Percentiles rank a stretch among this genome's conserved stretches.
These are phyloP conservation scores for Sebastes variabilis DNA, from an alignment of 2,797 vertebrate species.

Conservation along the genomic window DNA sequence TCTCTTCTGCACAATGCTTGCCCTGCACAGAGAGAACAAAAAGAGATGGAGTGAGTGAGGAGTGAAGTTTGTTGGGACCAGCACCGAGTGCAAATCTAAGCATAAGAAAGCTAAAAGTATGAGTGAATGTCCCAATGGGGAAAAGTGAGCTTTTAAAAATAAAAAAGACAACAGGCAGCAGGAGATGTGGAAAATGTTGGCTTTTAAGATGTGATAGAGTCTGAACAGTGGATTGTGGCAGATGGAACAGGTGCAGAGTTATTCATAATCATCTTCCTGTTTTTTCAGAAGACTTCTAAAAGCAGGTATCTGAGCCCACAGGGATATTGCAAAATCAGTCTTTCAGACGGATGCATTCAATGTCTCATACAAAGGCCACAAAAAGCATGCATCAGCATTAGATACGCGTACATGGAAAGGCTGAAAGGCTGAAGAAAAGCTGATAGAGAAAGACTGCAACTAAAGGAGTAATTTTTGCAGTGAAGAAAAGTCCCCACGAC, in stretches of 20 bases:
- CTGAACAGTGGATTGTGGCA: slow-evolving; percentile 15
- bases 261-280: slow-evolving; percentile 33
- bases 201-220: slow-evolving; percentile 14
- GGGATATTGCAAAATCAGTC: slow-evolving; percentile 10
- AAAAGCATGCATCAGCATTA: slow-evolving; percentile 30
- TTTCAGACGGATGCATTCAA: slow-evolving; percentile 21
- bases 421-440: neutral
- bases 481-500: neutral
- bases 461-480: neutral
- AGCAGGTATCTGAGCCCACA: slow-evolving; percentile 26
- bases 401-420: neutral
- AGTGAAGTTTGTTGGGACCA: neutral
- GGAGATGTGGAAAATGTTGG: neutral
- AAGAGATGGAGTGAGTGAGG: slow-evolving; percentile 30
- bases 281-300: slow-evolving; percentile 14
- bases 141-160: slow-evolving; percentile 1
- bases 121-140: neutral
- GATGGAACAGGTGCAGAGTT: slow-evolving; percentile 33
- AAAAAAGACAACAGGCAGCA: neutral
- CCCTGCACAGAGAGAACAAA: slow-evolving; percentile 79
- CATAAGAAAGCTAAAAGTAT: neutral
- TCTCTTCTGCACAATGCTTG: slow-evolving; percentile 95
- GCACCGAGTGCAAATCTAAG: neutral
- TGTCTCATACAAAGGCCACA: slow-evolving; percentile 23
- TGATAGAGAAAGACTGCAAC: neutral